Conservation (phyloP, 1,140 invertebrate genomes). For the Leptinotarsa lineolata region DNA sequence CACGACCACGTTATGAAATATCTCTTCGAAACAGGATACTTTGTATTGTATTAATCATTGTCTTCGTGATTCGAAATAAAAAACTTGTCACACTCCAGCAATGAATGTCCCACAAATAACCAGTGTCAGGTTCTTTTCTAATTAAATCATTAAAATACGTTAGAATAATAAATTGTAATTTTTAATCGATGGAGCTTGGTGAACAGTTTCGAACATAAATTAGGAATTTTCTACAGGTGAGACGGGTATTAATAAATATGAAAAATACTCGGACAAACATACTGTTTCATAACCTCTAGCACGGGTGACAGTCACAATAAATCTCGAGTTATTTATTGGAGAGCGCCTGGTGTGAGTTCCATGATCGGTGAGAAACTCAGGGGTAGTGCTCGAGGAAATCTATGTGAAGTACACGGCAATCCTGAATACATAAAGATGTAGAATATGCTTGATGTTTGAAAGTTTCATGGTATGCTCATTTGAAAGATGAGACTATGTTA, state of each 20-base stretch:
- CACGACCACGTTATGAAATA: background rate
- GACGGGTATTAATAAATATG: constrained; percentile 31
- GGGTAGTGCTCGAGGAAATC: background rate
- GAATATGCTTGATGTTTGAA: too few species aligned
- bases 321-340: constrained; percentile 27
- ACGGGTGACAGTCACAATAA: constrained; percentile 25
- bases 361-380: constrained; percentile 10
- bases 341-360: constrained; percentile 23
- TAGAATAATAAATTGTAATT: constrained; percentile 24
- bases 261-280: constrained; percentile 30
- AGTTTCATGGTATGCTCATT: too few species aligned
- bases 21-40: constrained; percentile 3
- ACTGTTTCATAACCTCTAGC: constrained; percentile 30
- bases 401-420: background rate
- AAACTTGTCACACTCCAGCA: constrained; percentile 12
- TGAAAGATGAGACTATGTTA: too few species aligned
- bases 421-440: background rate
- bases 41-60: constrained; percentile 6
- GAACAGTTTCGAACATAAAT: constrained; percentile 20
- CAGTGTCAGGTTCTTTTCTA: background rate
- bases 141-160: constrained; percentile 10
- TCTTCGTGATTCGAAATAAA: background rate
- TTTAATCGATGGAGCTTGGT: constrained; percentile 7
- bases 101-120: constrained; percentile 6
- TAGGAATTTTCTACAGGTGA: constrained; percentile 23